Evolutionary conservation across 92 coral and sea anemone species (phyloP), one percentile per base, ranked within the genome.

Genomic region (Zoanthus sansibaricus): DNA sequence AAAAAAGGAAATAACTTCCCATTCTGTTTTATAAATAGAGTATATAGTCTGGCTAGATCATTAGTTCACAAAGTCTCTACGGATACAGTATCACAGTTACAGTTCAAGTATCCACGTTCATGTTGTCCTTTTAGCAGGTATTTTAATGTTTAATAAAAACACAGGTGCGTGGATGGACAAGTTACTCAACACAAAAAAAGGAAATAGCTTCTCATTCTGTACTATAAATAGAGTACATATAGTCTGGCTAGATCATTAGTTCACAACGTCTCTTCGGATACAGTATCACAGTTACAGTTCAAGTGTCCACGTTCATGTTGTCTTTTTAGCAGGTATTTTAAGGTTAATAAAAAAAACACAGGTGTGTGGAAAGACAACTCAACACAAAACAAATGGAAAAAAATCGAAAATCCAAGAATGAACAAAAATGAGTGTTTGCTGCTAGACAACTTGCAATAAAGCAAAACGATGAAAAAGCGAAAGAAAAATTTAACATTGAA

Each of bases 91-190:
- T 25, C 25, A 25, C 25, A 25, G 25, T 25, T 25, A 25, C 25
- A 25, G 25, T 25, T 25, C 25, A 25, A 25, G 25, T 25, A 25
- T 25, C 25, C 25, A 25, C 25, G 25, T 25, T 25, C 25, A 25
- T 25, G 25, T 25, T 25, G 25, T 25, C 25, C 25, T 25, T 25
- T 25, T 25, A 25, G 25, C 25, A 25, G 79, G 56, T 30, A 82
- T 82, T 58, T 25, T 79, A 25, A 82, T 82, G 86, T 82, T 82
- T 7, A 82, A 82, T 48, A 82, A 66, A 55, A 82, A 82, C 42
- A 82, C 86, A 30, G 79, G 86, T 33, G 56, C 44, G 17, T 82
- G 86, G 86, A 82, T 78, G 86, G 86, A 64, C 78, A 58, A 82
- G 25, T 25, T 25, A 25, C 11, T 49, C 14, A 82, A 82, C 78